Evolutionary conservation across 2,113 vertebrate genomes (phyloP).

Genomic region (Neogale vison): DNA sequence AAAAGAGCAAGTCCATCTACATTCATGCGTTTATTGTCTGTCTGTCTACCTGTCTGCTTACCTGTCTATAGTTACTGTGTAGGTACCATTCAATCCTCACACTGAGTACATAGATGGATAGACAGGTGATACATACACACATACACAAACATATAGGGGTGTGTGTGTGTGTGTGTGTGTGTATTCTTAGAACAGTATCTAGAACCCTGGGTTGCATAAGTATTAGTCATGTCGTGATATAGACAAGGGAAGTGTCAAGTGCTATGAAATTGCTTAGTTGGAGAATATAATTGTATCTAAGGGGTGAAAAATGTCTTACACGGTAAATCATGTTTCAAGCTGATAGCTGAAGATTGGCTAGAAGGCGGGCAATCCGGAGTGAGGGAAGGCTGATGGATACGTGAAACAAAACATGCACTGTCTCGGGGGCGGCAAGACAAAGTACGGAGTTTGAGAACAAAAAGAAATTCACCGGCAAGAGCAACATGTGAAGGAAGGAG

Average conservation of each 20-base stretch:
- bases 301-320: neutral
- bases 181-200: neutral
- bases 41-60: neutral
- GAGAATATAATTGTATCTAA: neutral
- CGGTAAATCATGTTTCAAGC: neutral
- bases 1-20: neutral
- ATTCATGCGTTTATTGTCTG: too few relatives aligned
- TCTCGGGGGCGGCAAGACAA: neutral
- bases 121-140: too few relatives aligned
- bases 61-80: neutral
- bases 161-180: neutral
- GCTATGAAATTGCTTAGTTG: neutral
- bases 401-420: neutral
- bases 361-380: neutral
- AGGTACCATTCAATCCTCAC: neutral
- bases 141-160: neutral
- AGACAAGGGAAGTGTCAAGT: neutral
- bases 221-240: neutral
- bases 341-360: neutral
- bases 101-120: neutral
- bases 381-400: neutral
- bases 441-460: neutral
- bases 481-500: neutral
- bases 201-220: neutral
- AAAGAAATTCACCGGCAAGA: too few relatives aligned